phyloP scores from a whole-genome alignment of 2,797 vertebrate species.

The Amazona finschi region DNA sequence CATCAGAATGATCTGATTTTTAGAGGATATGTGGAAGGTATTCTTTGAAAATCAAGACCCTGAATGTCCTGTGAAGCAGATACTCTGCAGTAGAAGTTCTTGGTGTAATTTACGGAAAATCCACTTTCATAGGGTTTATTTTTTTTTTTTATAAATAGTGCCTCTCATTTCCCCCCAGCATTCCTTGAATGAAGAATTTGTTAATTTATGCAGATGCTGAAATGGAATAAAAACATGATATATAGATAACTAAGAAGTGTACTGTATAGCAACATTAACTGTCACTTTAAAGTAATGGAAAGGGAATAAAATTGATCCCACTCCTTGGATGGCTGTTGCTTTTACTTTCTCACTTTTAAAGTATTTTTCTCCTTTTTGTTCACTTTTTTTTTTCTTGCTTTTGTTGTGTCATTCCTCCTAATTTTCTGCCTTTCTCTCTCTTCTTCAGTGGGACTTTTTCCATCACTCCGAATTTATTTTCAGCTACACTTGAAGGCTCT shows the following conservation, averaged over 20 bases:
- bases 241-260: not conserved
- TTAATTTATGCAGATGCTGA: not conserved
- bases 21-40: not conserved
- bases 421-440: not conserved
- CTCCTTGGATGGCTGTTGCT: not conserved
- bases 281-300: not conserved
- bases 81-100: not conserved
- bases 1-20: not conserved
- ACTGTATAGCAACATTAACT: not conserved
- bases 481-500: not conserved
- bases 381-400: not conserved
- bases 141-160: not conserved
- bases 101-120: not conserved
- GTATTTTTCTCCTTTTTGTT: not conserved
- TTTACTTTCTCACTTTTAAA: not conserved
- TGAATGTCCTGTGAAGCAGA: not conserved
- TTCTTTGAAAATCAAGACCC: not conserved
- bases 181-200: not conserved
- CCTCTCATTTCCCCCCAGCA: not conserved
- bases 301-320: not conserved
- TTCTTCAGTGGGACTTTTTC: not conserved
- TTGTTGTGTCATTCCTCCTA: not conserved
- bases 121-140: fast-evolving
- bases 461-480: not conserved
- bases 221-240: not conserved